Percentiles rank a stretch among this genome's conserved stretches.
phyloP scores from a whole-genome alignment of 2,888 invertebrate genomes.

The Nephrotoma flavescens region DNA sequence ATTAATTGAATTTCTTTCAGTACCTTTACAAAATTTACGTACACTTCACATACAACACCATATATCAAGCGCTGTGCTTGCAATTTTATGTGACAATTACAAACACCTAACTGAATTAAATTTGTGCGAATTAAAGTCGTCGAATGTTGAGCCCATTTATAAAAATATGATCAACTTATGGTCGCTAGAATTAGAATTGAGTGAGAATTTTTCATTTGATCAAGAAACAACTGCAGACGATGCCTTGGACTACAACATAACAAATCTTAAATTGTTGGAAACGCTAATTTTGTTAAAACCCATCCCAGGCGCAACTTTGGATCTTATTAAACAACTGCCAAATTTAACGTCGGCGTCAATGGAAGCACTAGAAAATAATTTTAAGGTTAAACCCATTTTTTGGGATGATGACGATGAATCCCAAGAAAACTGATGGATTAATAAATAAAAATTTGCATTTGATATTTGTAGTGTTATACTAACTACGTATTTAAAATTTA shows the following conservation, averaged over 20 bases:
- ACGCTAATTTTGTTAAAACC: background rate
- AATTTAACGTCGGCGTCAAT: background rate
- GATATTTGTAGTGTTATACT: too few species aligned
- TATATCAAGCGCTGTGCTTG: background rate
- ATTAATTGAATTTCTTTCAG: background rate
- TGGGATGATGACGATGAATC: too few species aligned
- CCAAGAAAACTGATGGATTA: too few species aligned
- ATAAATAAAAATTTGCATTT: too few species aligned
- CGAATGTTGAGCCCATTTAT: background rate
- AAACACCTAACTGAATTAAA: background rate
- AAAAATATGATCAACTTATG: background rate
- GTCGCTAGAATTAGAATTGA: background rate
- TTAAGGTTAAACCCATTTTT: too few species aligned
- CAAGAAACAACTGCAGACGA: background rate
- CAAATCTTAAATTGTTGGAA: background rate
- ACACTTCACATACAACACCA: background rate
- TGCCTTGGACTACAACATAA: background rate
- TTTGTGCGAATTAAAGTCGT: background rate
- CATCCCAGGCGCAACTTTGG: background rate
- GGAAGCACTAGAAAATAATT: background rate
- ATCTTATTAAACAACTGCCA: background rate
- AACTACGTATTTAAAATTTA: too few species aligned
- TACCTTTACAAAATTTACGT: background rate
- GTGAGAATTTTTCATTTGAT: too few species aligned
- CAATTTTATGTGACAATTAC: background rate